A percentile compares a stretch with the other conserved stretches of the same genome.
Conservation (phyloP, 2,797 vertebrate species). For the Thalassophryne amazonica region DNA sequence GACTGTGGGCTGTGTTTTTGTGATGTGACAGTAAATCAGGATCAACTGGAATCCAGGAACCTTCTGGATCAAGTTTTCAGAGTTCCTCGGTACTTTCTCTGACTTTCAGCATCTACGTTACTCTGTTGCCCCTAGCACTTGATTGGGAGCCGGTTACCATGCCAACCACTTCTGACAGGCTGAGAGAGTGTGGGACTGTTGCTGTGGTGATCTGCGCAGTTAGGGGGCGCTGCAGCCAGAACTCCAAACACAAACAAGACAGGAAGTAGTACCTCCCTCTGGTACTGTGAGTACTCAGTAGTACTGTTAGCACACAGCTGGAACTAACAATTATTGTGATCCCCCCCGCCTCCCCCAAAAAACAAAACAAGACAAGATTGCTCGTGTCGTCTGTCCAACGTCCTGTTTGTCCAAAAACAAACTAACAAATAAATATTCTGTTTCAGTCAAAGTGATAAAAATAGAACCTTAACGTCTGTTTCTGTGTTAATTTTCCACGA, state of each 20-base stretch:
- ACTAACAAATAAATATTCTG: too few species aligned
- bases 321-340: too few species aligned
- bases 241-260: conserved; percentile 1
- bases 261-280: conserved; percentile 10
- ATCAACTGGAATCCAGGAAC: too few species aligned
- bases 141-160: conserved; percentile 18
- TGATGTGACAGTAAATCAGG: too few species aligned
- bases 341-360: too few species aligned
- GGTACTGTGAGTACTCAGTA: background rate
- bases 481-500: too few species aligned
- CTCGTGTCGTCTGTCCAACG: too few species aligned
- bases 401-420: too few species aligned
- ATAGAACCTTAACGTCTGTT: too few species aligned
- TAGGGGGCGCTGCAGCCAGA: background rate
- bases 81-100: conserved; percentile 13
- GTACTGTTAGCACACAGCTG: background rate
- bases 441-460: too few species aligned
- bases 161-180: conserved; percentile 26
- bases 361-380: background rate
- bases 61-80: background rate
- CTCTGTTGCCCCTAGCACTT: conserved; percentile 26
- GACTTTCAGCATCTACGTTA: background rate
- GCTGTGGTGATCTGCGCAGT: conserved; percentile 4
- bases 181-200: conserved; percentile 44
- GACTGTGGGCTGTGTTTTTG: too few species aligned